phyloP scores from a whole-genome alignment of 2,113 vertebrate species.

The Megaceryle maxima region DNA sequence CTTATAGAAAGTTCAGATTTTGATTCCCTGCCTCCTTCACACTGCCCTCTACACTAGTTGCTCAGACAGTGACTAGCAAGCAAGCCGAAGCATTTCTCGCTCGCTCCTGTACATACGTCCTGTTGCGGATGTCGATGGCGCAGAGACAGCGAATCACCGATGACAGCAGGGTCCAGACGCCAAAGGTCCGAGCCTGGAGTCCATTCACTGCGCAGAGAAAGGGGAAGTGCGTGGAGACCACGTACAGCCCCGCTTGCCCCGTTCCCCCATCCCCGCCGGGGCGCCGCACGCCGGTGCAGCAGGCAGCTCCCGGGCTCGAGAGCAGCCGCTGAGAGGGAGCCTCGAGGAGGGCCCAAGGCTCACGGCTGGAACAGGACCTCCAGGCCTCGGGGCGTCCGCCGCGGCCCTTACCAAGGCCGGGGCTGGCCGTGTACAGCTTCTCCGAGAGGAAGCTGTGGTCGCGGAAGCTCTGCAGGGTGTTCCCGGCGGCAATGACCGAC shows the following conservation, averaged over 20 bases:
- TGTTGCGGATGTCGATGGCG: conserved; percentile 94
- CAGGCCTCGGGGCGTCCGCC: neutral
- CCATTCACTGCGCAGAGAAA: conserved; percentile 84
- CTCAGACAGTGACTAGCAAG: neutral
- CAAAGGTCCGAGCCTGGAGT: conserved; percentile 95
- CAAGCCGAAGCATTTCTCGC: neutral
- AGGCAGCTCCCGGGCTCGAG: neutral
- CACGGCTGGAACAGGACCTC: neutral
- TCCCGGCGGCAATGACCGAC: conserved; percentile 90
- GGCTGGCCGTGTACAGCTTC: conserved; percentile 92
- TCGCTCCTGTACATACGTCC: conserved; percentile 79
- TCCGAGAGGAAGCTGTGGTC: conserved; percentile 94
- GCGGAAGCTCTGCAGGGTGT: conserved; percentile 92
- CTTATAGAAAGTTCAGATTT: neutral
- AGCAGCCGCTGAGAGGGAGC: neutral
- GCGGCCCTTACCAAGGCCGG: conserved; percentile 82
- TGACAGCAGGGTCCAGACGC: conserved; percentile 94
- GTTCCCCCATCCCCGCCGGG: neutral
- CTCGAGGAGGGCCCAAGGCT: neutral
- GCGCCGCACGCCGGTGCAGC: neutral
- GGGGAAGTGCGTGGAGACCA: neutral
- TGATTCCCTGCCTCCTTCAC: neutral
- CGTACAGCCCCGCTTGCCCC: neutral
- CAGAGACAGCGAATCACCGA: conserved; percentile 93
- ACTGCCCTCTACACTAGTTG: neutral